Evolutionary conservation across 2,797 vertebrate species (phyloP).

Genomic region (Aplochiton taeniatus): DNA sequence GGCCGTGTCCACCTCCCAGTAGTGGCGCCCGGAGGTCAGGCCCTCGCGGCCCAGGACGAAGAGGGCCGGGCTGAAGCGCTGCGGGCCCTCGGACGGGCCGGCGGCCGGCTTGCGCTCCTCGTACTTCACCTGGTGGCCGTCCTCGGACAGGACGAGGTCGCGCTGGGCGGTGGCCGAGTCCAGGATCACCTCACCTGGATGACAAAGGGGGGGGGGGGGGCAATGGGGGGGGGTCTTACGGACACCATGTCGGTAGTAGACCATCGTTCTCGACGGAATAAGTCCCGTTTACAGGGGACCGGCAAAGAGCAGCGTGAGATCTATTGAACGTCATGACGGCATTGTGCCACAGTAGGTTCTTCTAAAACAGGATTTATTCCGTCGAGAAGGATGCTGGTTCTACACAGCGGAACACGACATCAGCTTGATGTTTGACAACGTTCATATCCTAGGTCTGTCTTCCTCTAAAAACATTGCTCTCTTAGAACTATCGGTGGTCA

Average conservation of each 20-base stretch:
- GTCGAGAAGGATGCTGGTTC: background rate
- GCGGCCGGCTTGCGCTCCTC: constrained; percentile 57
- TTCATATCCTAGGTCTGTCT: background rate
- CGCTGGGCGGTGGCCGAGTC: constrained; percentile 80
- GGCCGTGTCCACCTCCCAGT: constrained; percentile 82
- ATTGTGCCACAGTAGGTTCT: no score
- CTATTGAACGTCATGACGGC: background rate
- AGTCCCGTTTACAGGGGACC: background rate
- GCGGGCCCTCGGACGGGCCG: constrained; percentile 55
- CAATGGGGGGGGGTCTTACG: no score
- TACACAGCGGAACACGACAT: background rate
- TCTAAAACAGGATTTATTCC: background rate
- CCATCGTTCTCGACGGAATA: no score
- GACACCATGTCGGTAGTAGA: no score
- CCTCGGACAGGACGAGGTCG: constrained; percentile 75
- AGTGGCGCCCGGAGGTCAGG: constrained; percentile 76
- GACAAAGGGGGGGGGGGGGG: background rate
- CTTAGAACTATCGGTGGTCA: no score
- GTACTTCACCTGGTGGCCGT: constrained; percentile 75
- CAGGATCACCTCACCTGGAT: constrained; percentile 77
- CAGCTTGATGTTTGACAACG: background rate
- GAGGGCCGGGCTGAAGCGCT: constrained; percentile 78
- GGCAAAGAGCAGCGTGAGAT: background rate
- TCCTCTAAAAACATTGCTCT: background rate
- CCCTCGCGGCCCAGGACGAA: constrained; percentile 77